These are phyloP conservation scores for Helobdella robusta DNA, from an alignment of 2,888 invertebrate species.

Conservation along the genomic window DNA sequence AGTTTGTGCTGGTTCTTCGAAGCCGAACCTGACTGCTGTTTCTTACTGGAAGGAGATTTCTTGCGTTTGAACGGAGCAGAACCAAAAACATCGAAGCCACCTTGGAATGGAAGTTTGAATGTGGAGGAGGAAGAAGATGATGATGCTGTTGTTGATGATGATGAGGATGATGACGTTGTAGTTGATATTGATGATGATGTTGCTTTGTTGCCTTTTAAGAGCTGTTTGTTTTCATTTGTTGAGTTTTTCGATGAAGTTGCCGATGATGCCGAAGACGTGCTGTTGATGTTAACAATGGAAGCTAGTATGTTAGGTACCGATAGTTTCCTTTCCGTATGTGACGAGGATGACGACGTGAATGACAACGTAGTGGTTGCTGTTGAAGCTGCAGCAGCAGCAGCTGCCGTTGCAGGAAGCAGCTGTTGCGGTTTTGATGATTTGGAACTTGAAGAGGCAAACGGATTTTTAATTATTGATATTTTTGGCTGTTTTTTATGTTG, in stretches of 20 bases:
- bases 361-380: too few relatives aligned
- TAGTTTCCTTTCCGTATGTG: background rate
- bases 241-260: background rate
- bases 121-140: background rate
- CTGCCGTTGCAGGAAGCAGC: too few relatives aligned
- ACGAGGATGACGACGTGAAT: too few relatives aligned
- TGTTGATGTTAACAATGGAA: background rate
- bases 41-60: background rate
- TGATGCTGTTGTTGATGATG: background rate
- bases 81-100: slow-evolving; percentile 40
- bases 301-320: slow-evolving; percentile 6
- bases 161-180: background rate
- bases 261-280: background rate
- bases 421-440: too few relatives aligned
- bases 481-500: too few relatives aligned
- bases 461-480: too few relatives aligned
- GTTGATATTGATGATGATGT: too few relatives aligned
- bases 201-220: background rate
- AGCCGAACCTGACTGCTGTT: background rate
- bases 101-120: slow-evolving; percentile 25
- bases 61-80: slow-evolving; percentile 41
- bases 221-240: slow-evolving; percentile 1
- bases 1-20: slow-evolving; percentile 4
- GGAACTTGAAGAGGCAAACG: too few relatives aligned
- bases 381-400: too few relatives aligned